Conservation (phyloP, 1,140 invertebrate genomes). For the Neoseiulus cucumeris region DNA sequence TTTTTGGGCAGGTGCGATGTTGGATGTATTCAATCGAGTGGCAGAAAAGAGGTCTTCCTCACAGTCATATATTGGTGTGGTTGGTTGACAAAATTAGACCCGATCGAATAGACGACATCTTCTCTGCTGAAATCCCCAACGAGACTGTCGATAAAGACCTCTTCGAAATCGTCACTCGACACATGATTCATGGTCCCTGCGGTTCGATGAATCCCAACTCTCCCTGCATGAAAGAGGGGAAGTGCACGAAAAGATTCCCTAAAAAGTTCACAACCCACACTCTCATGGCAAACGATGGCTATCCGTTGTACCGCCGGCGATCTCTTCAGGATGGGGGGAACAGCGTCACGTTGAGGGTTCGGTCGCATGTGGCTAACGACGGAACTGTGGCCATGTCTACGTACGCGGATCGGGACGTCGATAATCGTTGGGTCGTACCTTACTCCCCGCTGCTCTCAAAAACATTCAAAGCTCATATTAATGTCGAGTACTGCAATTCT, state of each 20-base stretch:
- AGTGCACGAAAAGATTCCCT: background rate
- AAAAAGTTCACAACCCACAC: too few relatives aligned
- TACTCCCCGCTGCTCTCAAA: constrained; percentile 20
- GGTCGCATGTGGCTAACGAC: constrained; percentile 14
- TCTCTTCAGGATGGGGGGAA: too few relatives aligned
- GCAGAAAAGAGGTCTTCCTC: constrained; percentile 17
- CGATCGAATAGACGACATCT: constrained; percentile 14
- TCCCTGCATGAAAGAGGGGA: constrained; percentile 8
- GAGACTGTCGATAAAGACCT: constrained; percentile 11
- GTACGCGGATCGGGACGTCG: too few relatives aligned
- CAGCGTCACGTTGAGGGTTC: too few relatives aligned
- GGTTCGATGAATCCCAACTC: constrained; percentile 14
- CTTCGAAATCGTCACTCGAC: constrained; percentile 12
- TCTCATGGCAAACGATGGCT: too few relatives aligned
- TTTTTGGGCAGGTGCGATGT: constrained; percentile 12
- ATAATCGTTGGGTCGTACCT: constrained; percentile 21
- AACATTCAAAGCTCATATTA: constrained; percentile 18
- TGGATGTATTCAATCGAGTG: constrained; percentile 25
- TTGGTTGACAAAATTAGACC: constrained; percentile 14
- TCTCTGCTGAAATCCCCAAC: constrained; percentile 15
- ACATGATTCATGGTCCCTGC: constrained; percentile 9
- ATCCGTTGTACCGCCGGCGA: too few relatives aligned
- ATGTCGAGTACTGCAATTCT: constrained; percentile 31
- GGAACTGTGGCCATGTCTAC: too few relatives aligned
- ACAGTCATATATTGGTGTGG: constrained; percentile 16